Evolutionary conservation across 1,140 invertebrate species (phyloP), one percentile per base, ranked within the genome.

Genomic region (Leptopilina clavipes): DNA sequence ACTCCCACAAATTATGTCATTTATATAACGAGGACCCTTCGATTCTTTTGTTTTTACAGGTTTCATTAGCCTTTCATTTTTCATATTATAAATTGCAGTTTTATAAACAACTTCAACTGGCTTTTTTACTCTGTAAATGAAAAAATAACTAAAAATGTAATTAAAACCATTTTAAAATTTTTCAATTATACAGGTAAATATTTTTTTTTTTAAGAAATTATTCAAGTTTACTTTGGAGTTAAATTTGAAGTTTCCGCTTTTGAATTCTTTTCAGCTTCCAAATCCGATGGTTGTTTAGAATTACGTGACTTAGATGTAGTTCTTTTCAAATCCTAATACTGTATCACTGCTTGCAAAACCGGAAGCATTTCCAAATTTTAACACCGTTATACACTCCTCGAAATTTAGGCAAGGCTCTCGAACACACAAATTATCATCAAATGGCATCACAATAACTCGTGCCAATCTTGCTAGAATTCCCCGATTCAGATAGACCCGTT

Each of bases 381-480:
- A 91, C 0, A 98, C 95, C 0, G 97, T 97, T 0, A 97, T 86
- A 84, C 98, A 99, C 84, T 97, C 94, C 87, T 99, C 97, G 87
- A 95, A 99, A 89, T 99, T 98, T 0, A 98, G 91, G 86, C 98
- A 99, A 0, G 98, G 98, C 86, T 99, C 98, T 18, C 95, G 93
- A 0, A 98, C 95, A 89, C 98, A 99, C 0, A 99, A 92, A 89
- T 99, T 98, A 87, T 99, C 98, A 86, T 98, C 97, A 89, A 99
- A 99, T 0, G 98, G 97, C 2, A 99, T 88, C 0, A 99, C 96
- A 92, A 97, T 95, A 1, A 98, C 94, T 25, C 96, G 97, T 9
- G 97, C 96, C 0, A 98, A 88, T 80, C 96, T 93, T 0, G 96
- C 96, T 5, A 99, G 89, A 2, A 97, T 94, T 0, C 94, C 94